Evolutionary conservation across 2,113 vertebrate species (phyloP).

Genomic region (Osmerus eperlanus): DNA sequence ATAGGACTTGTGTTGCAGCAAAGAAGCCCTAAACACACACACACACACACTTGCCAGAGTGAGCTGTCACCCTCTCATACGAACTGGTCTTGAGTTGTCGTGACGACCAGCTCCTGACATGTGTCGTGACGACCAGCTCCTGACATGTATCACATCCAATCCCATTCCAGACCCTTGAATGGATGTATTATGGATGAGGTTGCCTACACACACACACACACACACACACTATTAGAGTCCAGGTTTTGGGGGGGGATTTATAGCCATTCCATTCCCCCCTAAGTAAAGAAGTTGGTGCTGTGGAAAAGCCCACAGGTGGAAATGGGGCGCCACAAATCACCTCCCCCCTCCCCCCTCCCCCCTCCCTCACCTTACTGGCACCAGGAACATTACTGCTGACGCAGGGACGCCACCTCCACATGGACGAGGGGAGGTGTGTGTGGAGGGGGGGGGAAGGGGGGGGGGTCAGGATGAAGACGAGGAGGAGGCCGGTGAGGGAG

Average conservation of each 20-base stretch:
- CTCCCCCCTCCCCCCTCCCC: too few species aligned
- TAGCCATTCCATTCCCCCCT: not conserved
- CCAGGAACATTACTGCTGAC: not conserved
- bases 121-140: constrained; percentile 52
- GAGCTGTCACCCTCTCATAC: constrained; percentile 50
- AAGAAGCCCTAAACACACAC: not conserved
- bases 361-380: too few species aligned
- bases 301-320: not conserved
- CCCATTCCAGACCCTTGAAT: constrained; percentile 59
- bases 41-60: constrained; percentile 23
- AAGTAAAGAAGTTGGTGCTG: not conserved
- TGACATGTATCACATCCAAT: constrained; percentile 68
- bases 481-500: not conserved
- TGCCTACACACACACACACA: not conserved
- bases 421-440: not conserved
- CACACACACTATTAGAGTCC: constrained; percentile 3
- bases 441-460: too few species aligned
- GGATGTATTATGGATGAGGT: constrained; percentile 59
- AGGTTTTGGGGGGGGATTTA: not conserved
- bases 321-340: too few species aligned
- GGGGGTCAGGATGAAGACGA: not conserved
- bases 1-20: not conserved
- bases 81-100: constrained; percentile 45
- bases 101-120: constrained; percentile 59
- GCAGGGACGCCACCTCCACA: not conserved